These are phyloP conservation scores for Helicoverpa zea DNA, from an alignment of 1,140 invertebrate genomes.

Conservation along the genomic window DNA sequence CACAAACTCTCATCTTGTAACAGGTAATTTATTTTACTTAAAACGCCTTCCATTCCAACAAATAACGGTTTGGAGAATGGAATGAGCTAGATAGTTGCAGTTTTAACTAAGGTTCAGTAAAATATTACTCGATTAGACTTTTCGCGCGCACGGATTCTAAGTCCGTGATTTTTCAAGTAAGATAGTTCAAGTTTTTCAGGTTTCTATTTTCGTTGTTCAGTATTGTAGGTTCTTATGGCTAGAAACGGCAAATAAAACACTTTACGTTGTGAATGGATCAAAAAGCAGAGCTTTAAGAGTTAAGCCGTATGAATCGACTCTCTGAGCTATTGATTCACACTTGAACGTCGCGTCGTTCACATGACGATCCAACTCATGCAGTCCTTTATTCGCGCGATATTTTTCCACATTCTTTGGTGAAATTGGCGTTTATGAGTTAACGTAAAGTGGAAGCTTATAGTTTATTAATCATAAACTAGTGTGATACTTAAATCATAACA, in stretches of 20 bases:
- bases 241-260: conserved; percentile 4
- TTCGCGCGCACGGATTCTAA: conserved; percentile 12
- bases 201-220: conserved; percentile 10
- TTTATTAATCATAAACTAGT: neutral
- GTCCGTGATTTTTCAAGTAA: conserved; percentile 21
- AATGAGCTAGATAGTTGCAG: conserved; percentile 48
- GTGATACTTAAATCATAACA: too few species aligned
- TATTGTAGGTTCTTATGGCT: neutral
- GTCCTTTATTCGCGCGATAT: neutral
- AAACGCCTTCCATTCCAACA: conserved; percentile 59
- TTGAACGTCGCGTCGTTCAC: conserved; percentile 25
- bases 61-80: conserved; percentile 56
- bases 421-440: neutral
- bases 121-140: conserved; percentile 46
- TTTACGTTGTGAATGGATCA: conserved; percentile 12
- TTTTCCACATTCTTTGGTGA: neutral
- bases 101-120: conserved; percentile 48
- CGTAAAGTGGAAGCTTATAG: neutral
- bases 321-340: conserved; percentile 23
- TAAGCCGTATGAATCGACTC: conserved; percentile 32
- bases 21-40: conserved; percentile 70
- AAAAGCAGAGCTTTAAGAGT: conserved; percentile 22
- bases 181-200: neutral
- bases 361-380: conserved; percentile 17
- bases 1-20: conserved; percentile 63